phyloP scores from a whole-genome alignment of 2,797 vertebrate genomes.

The Gallirallus australis region DNA sequence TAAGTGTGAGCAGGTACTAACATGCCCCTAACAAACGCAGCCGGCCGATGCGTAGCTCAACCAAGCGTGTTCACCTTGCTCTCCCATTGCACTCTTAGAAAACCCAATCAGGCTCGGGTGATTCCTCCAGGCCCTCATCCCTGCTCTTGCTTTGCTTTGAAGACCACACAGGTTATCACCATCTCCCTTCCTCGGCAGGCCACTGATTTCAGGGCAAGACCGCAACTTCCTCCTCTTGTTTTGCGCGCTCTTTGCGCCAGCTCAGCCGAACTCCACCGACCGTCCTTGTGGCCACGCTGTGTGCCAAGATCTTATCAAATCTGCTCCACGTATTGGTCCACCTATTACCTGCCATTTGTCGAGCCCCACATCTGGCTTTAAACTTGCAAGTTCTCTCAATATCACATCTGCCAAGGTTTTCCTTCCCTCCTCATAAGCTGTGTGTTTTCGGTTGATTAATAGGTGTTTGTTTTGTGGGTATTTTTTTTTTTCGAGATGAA shows the following conservation, averaged over 20 bases:
- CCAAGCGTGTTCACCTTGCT: not conserved
- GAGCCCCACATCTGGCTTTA: not conserved
- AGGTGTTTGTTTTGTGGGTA: not conserved
- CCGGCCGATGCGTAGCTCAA: not conserved
- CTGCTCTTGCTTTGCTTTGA: not conserved
- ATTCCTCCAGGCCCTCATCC: not conserved
- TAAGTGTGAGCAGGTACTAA: not conserved
- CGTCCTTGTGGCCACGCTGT: not conserved
- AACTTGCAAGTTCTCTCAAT: not conserved
- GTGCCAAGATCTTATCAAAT: not conserved
- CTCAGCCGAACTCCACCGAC: not conserved
- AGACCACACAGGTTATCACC: not conserved
- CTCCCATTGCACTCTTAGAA: not conserved
- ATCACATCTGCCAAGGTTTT: not conserved
- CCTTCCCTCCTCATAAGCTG: not conserved
- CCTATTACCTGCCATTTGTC: not conserved
- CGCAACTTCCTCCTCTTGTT: not conserved
- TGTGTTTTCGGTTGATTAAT: slow-evolving; percentile 2
- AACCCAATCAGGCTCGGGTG: not conserved
- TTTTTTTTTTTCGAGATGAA: not conserved
- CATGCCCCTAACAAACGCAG: not conserved
- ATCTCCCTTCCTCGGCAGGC: not conserved
- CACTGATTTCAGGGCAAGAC: not conserved
- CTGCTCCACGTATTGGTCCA: not conserved
- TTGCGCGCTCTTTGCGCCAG: not conserved